Evolutionary conservation across 53 echinoderm and acorn worm genomes (phyloP), one percentile per base, ranked within the genome.

Genomic region (Temnopleurus reevesii): DNA sequence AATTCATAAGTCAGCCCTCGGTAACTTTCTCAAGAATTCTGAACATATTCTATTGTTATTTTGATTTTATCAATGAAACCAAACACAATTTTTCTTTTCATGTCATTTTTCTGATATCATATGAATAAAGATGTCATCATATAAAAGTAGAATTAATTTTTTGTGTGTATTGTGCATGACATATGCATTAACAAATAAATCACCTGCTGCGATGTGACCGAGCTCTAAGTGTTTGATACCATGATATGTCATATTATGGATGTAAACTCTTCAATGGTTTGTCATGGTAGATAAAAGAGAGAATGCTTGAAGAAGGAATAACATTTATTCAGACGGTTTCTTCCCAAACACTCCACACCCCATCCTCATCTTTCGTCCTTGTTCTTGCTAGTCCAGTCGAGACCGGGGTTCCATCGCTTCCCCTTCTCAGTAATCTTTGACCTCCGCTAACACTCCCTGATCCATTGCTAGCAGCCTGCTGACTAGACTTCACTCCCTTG

Each of bases 331-430:
- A 95, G 13, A 95, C 96, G n/a, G 96, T 95, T 79, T 95, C 96
- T 59, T 95, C 96, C 96, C 96, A 95, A 33, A 95, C 96, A 61
- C 91, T 93, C 96, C 96, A 95, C 18, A 94, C 92, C 13, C 92
- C 92, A 28, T 94, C 94, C 56, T 95, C 96, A 45, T 89, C 91
- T 29, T 89, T 81, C 51, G 61, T 90, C 53, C 88, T 92, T 36
- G 86, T 80, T 59, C 90, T 81, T 6, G 58, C 41, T 49, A 92
- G 92, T 55, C 83, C 90, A 12, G 86, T 87, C 4, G 90, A 76
- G 17, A 87, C 94, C 0, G 92, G 90, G 8, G 71, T 53, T 19
- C 88, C 88, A 33, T 87, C 88, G 71, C 88, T 87, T 47, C 66
- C 65, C 33, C 88, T 51, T 12, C 88, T 27, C 33, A 87, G n/a